A percentile compares a stretch with the other conserved stretches of the same genome.
Evolutionary conservation across 2,888 invertebrate genomes (phyloP).

Genomic region (Stenodema calcarata): DNA sequence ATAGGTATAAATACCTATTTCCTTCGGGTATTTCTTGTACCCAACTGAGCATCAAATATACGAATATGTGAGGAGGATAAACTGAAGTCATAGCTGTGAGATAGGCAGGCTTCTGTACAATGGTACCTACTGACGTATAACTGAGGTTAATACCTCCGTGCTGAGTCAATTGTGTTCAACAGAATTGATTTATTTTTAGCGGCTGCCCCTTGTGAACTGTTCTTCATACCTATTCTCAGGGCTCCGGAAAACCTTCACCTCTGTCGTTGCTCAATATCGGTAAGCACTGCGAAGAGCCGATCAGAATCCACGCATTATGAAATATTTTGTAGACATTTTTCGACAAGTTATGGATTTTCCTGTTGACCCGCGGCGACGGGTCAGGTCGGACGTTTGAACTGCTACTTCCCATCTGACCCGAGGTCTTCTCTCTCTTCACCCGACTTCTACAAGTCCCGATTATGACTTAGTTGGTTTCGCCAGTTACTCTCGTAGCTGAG

Average conservation of each 20-base stretch:
- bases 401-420: neutral
- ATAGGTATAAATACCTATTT: too few relatives aligned
- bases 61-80: too few relatives aligned
- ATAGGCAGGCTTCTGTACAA: too few relatives aligned
- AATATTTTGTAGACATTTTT: neutral
- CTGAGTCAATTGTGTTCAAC: neutral
- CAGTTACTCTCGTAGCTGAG: too few relatives aligned
- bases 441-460: neutral
- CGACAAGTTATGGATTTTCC: neutral
- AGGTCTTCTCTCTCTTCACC: neutral
- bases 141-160: neutral
- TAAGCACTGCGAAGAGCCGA: neutral
- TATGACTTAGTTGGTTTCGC: too few relatives aligned
- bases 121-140: too few relatives aligned
- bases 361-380: neutral
- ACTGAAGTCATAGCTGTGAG: too few relatives aligned
- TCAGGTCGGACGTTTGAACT: neutral
- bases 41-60: too few relatives aligned
- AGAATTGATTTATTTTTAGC: constrained; percentile 15
- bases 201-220: neutral
- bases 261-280: neutral
- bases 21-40: too few relatives aligned
- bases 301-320: neutral
- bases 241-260: neutral
- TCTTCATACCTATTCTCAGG: neutral